Percentiles rank a stretch among this genome's conserved stretches.
phyloP scores from a whole-genome alignment of 1,140 invertebrate species.

The Chironomus tepperi region DNA sequence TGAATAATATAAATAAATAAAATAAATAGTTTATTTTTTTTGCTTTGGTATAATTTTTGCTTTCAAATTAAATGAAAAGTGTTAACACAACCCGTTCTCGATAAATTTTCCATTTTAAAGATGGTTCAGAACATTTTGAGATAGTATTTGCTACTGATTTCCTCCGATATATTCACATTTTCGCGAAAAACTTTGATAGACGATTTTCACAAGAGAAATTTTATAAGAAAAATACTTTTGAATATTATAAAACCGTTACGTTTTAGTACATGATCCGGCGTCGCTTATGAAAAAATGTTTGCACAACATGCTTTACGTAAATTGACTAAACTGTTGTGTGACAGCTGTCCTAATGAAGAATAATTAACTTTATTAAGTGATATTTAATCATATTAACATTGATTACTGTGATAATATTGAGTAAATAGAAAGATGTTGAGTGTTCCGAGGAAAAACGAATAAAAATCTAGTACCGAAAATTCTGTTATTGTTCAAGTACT shows the following conservation, averaged over 20 bases:
- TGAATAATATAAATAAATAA: background rate
- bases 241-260: too few species aligned
- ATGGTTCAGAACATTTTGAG: background rate
- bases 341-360: too few species aligned
- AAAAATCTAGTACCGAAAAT: background rate
- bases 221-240: too few species aligned
- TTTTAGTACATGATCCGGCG: too few species aligned
- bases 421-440: background rate
- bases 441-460: background rate
- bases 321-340: too few species aligned
- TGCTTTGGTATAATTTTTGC: background rate
- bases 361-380: too few species aligned
- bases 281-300: too few species aligned
- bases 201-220: too few species aligned
- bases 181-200: background rate
- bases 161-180: background rate
- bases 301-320: too few species aligned
- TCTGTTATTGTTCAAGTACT: too few species aligned
- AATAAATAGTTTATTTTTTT: slow-evolving; percentile 15
- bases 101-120: background rate
- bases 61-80: background rate
- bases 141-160: background rate
- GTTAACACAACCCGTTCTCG: background rate
- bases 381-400: too few species aligned
- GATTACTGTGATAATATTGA: too few species aligned